Evolutionary conservation across 2,888 invertebrate species (phyloP).

Genomic region (Dryadula phaetusa): DNA sequence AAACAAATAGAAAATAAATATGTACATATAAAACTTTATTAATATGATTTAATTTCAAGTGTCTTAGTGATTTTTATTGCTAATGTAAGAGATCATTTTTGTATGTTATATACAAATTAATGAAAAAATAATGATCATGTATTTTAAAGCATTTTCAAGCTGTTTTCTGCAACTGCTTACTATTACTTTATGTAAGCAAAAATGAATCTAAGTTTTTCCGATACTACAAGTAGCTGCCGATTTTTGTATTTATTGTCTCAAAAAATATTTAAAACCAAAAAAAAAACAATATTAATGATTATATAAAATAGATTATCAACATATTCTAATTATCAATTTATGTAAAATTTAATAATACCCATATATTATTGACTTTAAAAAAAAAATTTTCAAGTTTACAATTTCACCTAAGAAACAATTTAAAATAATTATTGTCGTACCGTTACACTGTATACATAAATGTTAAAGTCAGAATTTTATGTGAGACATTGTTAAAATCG

Average conservation of each 20-base stretch:
- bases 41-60: conserved; percentile 8
- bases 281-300: not conserved
- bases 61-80: conserved; percentile 12
- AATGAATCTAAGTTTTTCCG: not conserved
- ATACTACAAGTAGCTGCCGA: conserved; percentile 9
- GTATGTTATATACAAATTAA: conserved; percentile 2
- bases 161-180: not conserved
- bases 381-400: not conserved
- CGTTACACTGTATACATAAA: conserved; percentile 18
- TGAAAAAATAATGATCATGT: not conserved
- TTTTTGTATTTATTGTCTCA: too few relatives aligned
- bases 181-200: not conserved
- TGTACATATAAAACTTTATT: not conserved
- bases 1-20: not conserved
- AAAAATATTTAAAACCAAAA: too few relatives aligned
- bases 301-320: not conserved
- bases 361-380: not conserved
- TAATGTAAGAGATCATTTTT: conserved; percentile 13
- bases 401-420: conserved; percentile 15
- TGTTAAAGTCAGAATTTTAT: conserved; percentile 5
- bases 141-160: not conserved
- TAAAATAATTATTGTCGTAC: conserved; percentile 25
- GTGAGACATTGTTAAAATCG: not conserved
- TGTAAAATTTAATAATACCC: not conserved
- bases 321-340: not conserved